phyloP scores from a whole-genome alignment of 2,888 invertebrate genomes.

The Pollenia labialis region DNA sequence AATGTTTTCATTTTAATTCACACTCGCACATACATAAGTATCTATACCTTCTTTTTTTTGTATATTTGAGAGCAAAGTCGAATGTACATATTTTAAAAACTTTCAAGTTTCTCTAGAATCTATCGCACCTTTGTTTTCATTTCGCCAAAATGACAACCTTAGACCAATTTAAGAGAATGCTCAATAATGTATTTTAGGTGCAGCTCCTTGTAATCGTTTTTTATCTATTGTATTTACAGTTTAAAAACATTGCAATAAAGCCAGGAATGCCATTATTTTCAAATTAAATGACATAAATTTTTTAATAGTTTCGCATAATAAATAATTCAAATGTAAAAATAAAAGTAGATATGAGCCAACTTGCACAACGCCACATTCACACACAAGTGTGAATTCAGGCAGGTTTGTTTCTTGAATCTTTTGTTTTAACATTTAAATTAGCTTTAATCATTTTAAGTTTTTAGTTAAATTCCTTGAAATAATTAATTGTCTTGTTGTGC shows the following conservation, averaged over 20 bases:
- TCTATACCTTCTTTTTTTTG: no score
- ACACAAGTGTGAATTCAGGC: neutral
- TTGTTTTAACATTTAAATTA: constrained; percentile 16
- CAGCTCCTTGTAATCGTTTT: constrained; percentile 43
- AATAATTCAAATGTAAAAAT: no score
- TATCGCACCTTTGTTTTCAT: constrained; percentile 14
- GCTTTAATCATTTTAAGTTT: neutral
- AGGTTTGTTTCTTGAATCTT: constrained; percentile 63
- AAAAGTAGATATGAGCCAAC: no score
- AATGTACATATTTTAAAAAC: constrained; percentile 5
- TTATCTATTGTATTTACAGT: neutral
- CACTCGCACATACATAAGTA: no score
- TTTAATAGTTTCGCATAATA: neutral
- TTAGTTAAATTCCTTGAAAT: no score
- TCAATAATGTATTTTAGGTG: constrained; percentile 36
- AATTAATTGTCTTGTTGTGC: no score
- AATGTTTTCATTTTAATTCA: no score
- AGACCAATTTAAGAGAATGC: constrained; percentile 38
- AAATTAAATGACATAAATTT: neutral
- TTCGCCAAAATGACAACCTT: constrained; percentile 41
- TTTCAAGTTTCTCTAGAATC: constrained; percentile 11
- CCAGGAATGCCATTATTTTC: neutral
- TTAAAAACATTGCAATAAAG: neutral
- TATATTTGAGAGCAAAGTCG: neutral
- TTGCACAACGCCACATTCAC: neutral